Base-by-base conservation (phyloP, 2,113 vertebrate species). In the Gambusia affinis region DNA sequence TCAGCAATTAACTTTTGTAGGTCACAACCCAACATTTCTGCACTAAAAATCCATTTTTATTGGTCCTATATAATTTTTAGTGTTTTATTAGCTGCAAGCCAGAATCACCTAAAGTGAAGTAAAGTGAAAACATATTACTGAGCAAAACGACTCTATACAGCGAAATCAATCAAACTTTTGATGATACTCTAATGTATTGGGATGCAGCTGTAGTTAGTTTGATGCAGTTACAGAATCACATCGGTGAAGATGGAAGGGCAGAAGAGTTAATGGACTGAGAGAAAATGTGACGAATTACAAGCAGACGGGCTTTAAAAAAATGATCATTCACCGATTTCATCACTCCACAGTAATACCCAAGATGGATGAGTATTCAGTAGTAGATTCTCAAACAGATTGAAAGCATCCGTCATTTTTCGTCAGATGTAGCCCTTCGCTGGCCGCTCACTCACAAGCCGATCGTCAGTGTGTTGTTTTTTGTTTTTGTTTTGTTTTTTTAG, bases 281-380 rank as follows among this genome's bases (percentile, higher is more conserved):
- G 60, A 61, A 72, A 83, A 81, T 27, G 42, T 33, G 42, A 70
- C 60, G 17, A 67, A 74, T 75, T 62, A 27, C 27, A 80, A 83
- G 75, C 72, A 72, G 54, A 75, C 66, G 74, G 67, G 75, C 22
- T 78, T 82, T 62, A 77, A 91, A 85, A 88, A 60, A 65, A 84
- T 28, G 47, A 90, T 60, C 73, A 44, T 84, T 90, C 44, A 76
- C 39, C 67, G 67, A 69, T 77, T 83, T 73, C 70, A 64, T 80
- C 89, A 90, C 90, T 92, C 91, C 92, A 93, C 90, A 82, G 76
- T 79, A 73, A 67, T 39, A 81, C 81, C 79, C 79, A 82, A 73
- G 67, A 84, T 81, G 77, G 67, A 76, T 80, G 86, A 85, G 78
- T 65, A 90, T 76, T 93, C 91, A 93, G 91, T 92, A 93, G 93